Base-by-base conservation (phyloP, 2,797 vertebrate genomes). In the Mormyrus hasselquistii region DNA sequence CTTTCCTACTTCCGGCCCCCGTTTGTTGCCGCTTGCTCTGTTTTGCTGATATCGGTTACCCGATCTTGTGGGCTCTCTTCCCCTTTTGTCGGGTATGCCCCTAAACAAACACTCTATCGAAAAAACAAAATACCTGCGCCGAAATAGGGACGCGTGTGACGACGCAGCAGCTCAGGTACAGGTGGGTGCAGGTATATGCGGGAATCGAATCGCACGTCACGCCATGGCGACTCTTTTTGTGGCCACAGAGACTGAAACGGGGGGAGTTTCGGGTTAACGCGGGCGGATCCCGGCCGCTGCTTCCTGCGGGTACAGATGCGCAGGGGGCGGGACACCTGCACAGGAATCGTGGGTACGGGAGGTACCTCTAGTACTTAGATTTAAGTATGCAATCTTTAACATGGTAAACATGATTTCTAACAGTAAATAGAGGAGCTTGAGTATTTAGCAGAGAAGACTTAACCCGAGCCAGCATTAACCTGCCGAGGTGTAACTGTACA, bases 221-320 rank as follows among this genome's bases (percentile, higher is more conserved):
- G 73, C 38, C 73, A 79, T 79, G 38, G 69, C 34, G 12, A 38
- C 25, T 73, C 25, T 62, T 62, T 73, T 73, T 73, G 69, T 38
- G 69, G 38, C 73, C 38, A 38, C 6, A 44, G 73, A 44, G 5
- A 44, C 38, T 79, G 73, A 79, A 79, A 79, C 38, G 14, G 73
- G 65, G 73, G 3, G 34, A 19, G 73, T 44, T 79, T 79, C 73
- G 38, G 16, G 7, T 41, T 79, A n/a, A 41, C 2, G 73, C 8
- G 91, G 95, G 94, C 92, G 95, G 94, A 92, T 88, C 92, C 87
- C 87, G n/a, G n/a, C 44, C 7, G 16, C 6, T 3, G 3, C 47
- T 84, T 84, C 47, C 47, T 84, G 44, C 44, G 12, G 4, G 82
- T 14, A 52, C n/a, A 52, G 82, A n/a, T 50, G 10, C 59, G 73